Base-by-base conservation (phyloP, 2,113 vertebrate species). In the Rhinoptilus africanus region DNA sequence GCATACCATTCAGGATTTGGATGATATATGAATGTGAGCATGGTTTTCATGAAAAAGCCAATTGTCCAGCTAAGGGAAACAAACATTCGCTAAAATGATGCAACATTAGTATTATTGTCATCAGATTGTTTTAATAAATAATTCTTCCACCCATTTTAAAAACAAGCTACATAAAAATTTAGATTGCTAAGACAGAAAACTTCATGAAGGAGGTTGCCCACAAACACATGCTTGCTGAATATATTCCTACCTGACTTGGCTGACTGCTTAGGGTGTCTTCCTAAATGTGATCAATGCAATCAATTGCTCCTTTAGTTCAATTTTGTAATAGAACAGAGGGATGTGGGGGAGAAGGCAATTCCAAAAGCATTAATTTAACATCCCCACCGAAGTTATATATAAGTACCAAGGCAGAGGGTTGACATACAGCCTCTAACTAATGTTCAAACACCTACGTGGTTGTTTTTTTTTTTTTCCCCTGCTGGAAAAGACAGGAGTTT, bases 311-410 rank as follows among this genome's bases (percentile, higher is more conserved):
- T 59, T 30, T 63, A 51, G 43, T 69, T 77, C 14, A n/a, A 2
- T 57, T 86, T 39, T 26, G 5, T 15, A 54, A 26, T 1, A 48
- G 11, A 57, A 6, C 2, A n/a, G n/a, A n/a, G n/a, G 8, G 12
- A 12, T 23, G 4, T 8, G 16, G 8, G 0, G 2, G 23, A 10
- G 4, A 4, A 12, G 41, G 18, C 4, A 63, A 89, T 1, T 14
- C 12, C 15, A 67, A 74, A 48, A 1, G 10, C 4, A 2, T 32
- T 41, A 43, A 37, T 27, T 41, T 17, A 90, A 85, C 41, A 30
- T 6, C 3, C 11, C 12, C 21, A 26, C 4, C 1, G 1, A 32
- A 14, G 3, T 1, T 26, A 8, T 3, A 8, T 3, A 2, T 0
- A 53, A 66, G 35, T 14, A 48, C 21, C 23, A 57, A 54, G 14